Evolutionary conservation across 2,113 vertebrate species (phyloP).

Genomic region (Chaetura pelagica): DNA sequence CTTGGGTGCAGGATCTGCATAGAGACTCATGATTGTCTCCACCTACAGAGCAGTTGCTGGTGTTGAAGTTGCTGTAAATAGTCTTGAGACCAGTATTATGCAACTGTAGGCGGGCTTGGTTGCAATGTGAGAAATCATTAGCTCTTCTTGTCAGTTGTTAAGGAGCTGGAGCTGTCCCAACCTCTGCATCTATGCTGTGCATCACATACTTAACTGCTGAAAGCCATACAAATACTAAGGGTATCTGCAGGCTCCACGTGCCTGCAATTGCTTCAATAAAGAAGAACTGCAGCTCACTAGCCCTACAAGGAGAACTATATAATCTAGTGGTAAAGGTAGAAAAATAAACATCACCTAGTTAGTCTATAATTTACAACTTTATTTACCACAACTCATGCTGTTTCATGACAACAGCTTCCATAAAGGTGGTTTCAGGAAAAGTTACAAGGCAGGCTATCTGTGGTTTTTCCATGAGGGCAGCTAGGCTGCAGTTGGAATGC

Average conservation of each 20-base stretch:
- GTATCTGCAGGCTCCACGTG: not conserved
- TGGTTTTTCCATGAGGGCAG: not conserved
- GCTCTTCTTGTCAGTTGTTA: constrained; percentile 20
- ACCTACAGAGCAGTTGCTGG: constrained; percentile 33
- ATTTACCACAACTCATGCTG: not conserved
- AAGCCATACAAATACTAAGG: not conserved
- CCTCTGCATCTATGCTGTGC: not conserved
- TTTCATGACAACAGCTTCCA: not conserved
- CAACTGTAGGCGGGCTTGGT: not conserved
- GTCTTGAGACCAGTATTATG: not conserved
- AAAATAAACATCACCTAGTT: not conserved
- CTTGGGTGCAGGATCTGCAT: not conserved
- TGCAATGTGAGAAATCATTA: not conserved
- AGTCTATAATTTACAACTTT: not conserved
- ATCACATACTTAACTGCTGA: not conserved
- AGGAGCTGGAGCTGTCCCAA: constrained; percentile 5
- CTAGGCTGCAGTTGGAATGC: not conserved
- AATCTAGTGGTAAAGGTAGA: not conserved
- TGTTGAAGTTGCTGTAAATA: constrained; percentile 2
- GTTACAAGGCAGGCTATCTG: not conserved
- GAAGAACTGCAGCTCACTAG: not conserved
- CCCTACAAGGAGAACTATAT: not conserved
- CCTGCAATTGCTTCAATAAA: not conserved
- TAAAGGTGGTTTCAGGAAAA: not conserved
- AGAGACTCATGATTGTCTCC: not conserved